These are phyloP conservation scores for Anoplolepis gracilipes DNA, from an alignment of 1,140 invertebrate genomes.

Conservation along the genomic window DNA sequence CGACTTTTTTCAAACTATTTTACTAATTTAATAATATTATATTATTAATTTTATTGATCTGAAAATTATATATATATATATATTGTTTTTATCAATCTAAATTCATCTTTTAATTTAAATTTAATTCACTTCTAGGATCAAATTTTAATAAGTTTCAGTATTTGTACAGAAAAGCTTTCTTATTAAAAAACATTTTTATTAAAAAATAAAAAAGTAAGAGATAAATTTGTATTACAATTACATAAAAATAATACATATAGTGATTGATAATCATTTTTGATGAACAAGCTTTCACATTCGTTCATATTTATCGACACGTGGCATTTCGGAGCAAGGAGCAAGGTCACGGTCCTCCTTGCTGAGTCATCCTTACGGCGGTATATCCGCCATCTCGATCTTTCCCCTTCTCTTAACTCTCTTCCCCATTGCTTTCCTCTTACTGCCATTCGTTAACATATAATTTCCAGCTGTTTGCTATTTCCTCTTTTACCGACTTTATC, in stretches of 20 bases:
- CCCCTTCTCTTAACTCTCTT: constrained; percentile 47
- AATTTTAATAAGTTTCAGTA: neutral
- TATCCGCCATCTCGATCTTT: constrained; percentile 68
- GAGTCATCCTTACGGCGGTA: constrained; percentile 56
- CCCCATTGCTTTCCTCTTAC: constrained; percentile 37
- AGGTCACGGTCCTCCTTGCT: constrained; percentile 75
- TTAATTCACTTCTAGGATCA: neutral
- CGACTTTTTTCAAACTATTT: neutral
- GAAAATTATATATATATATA: no score
- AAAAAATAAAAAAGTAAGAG: no score
- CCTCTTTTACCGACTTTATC: constrained; percentile 50
- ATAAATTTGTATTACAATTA: neutral
- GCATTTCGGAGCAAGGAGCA: constrained; percentile 62
- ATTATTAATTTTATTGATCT: no score
- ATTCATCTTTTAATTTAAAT: neutral
- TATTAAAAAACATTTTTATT: no score
- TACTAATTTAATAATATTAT: neutral
- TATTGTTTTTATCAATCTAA: neutral
- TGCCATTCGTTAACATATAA: constrained; percentile 57
- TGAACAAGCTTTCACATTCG: neutral
- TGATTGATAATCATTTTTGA: neutral
- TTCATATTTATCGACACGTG: constrained; percentile 61
- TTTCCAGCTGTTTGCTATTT: constrained; percentile 61
- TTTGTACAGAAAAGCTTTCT: neutral
- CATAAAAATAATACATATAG: no score